Base-by-base conservation (phyloP, 2,888 invertebrate species). In the Galerucella nymphaeae region DNA sequence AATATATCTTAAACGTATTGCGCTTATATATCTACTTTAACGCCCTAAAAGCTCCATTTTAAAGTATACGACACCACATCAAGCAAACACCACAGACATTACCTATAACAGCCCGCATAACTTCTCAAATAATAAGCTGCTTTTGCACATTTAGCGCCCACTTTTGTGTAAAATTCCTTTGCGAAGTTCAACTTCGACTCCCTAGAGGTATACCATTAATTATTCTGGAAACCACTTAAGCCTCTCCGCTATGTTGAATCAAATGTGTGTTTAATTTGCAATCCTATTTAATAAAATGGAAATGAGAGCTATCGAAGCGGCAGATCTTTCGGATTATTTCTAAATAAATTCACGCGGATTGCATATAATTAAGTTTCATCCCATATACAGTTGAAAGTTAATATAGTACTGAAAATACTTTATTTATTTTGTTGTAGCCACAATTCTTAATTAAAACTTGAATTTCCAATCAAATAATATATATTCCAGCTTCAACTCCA, bases 261-360 rank as follows among this genome's bases (percentile, higher is more conserved):
- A 67, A 71, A 71, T 63, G 67, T 66, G 71, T 66, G 66, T 71
- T 71, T 67, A 67, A 71, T 71, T 71, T 62, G 53, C 67, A 67
- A 71, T 67, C 71, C 71, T 67, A 67, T 71, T 71, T 71, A 71
- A 71, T 67, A 71, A 71, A 67, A 71, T 71, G 71, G 55, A 71
- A 71, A 71, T 71, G 62, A 67, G 71, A 38, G 20, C 55, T 67
- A 63, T 71, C 71, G 55, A 66, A 61, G 66, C 71, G 58, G 64
- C 20, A 67, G 71, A 71, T 67, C 62, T 53, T 42, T 61, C 38
- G 42, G 62, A 71, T 63, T 71, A 67, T 67, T 67, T 55, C 63
- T 38, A 10, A 38, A 50, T 62, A 71, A 59, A 59, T 59, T 59
- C n/a, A 59, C 38, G 23, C n/a, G 23, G 30, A 59, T 14, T 59